Evolutionary conservation across 2,888 invertebrate species (phyloP).

Genomic region (Leptinotarsa peninsularis): DNA sequence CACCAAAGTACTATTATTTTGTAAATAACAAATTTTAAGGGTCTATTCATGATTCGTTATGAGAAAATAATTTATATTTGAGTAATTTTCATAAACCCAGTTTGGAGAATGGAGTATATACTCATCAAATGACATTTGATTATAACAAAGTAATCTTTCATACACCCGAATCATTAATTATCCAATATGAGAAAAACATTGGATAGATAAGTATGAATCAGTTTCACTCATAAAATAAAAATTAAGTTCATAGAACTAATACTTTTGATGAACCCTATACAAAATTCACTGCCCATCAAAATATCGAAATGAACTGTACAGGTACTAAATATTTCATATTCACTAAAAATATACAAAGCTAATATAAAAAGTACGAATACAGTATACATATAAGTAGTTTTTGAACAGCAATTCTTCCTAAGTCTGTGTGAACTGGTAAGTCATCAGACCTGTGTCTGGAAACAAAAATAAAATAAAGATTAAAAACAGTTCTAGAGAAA

Average conservation of each 20-base stretch:
- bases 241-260: background rate
- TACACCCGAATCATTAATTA: no score
- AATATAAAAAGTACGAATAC: constrained; percentile 56
- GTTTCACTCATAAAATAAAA: no score
- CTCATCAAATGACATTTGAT: no score
- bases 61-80: no score
- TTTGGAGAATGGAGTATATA: no score
- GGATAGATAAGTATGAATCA: no score
- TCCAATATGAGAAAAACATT: no score
- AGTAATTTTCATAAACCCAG: no score
- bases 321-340: constrained; percentile 37
- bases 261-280: background rate
- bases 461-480: constrained; percentile 44
- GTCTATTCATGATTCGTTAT: no score
- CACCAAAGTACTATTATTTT: no score
- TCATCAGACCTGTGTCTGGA: constrained; percentile 68
- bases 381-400: constrained; percentile 49
- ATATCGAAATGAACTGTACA: constrained; percentile 25
- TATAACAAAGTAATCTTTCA: no score
- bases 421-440: constrained; percentile 69
- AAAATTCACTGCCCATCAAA: constrained; percentile 13
- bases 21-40: no score
- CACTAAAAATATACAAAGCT: constrained; percentile 57
- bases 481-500: background rate
- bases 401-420: constrained; percentile 53